Evolutionary conservation across 2,113 vertebrate species (phyloP), one percentile per base, ranked within the genome.

Genomic region (Penelope pileata): DNA sequence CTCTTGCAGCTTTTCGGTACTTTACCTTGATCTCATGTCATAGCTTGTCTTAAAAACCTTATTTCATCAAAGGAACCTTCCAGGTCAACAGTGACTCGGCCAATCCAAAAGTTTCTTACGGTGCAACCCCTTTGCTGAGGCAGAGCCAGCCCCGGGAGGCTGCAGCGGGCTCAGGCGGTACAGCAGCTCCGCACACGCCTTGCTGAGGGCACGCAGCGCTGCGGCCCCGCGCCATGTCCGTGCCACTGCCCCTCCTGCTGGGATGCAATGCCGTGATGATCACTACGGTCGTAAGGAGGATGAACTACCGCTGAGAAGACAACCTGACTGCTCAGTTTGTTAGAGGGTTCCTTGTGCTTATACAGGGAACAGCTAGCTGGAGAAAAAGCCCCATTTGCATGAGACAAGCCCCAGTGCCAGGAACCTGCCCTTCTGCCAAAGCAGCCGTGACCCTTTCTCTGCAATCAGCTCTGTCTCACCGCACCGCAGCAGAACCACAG

Each of bases 1-100:
- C 40, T 32, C 58, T 32, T 62, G 60, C 63, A 81, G 60, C 30
- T 83, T 81, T 48, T 1, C 60, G 36, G 54, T 72, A 91, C 58
- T 94, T 94, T 93, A 95, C 84, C 70, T 73, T 74, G 56, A 96
- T 68, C 80, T 94, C 91, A 78, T 10, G 17, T 51, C 32, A 86
- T 7, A 82, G 68, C 51, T 79, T 78, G 88, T 32, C 43, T 64
- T 60, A 76, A 50, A 40, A 50, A 38, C 59, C 73, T 79, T 70
- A 85, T 38, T 13, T 54, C 63, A 64, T 86, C 26, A 89, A 87
- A 94, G 84, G 83, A 96, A 77, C 72, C 84, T 91, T 48, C 82
- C 82, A 90, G 86, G 56, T 78, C 67, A 88, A 53, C 63, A 77
- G 80, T 45, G 82, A 50, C 51, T 77, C 56, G 26, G n/a, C 6